These are phyloP conservation scores for Gadus chalcogrammus DNA, from an alignment of 2,113 vertebrate genomes.

Conservation along the genomic window DNA sequence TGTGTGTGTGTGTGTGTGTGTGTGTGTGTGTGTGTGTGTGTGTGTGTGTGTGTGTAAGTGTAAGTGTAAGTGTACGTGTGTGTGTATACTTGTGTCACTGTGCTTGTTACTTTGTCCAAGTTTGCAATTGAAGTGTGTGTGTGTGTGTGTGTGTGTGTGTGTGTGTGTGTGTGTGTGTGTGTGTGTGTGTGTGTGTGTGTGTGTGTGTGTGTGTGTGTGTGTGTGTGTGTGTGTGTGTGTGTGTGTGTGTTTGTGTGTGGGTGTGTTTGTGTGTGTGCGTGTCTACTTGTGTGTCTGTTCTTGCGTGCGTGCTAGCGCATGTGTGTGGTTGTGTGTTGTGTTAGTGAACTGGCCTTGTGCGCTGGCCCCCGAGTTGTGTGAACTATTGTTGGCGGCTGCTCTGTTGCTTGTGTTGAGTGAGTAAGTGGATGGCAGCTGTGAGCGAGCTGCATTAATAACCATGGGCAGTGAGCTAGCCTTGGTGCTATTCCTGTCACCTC, in stretches of 20 bases:
- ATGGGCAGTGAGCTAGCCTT: slow-evolving; percentile 61
- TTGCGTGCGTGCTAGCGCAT: slow-evolving; percentile 10
- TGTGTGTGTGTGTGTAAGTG: too few species aligned
- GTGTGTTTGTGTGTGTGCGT: slow-evolving; percentile 27
- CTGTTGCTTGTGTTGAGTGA: slow-evolving; percentile 32
- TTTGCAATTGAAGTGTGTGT: too few species aligned
- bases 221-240: too few species aligned
- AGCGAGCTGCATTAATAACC: slow-evolving; percentile 59
- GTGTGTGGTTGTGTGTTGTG: slow-evolving; percentile 9
- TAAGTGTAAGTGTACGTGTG: too few species aligned
- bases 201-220: too few species aligned
- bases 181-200: too few species aligned
- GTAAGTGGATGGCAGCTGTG: slow-evolving; percentile 29
- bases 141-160: too few species aligned
- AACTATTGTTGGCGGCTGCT: slow-evolving; percentile 30
- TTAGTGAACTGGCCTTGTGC: slow-evolving; percentile 23
- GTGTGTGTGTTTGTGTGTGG: too few species aligned
- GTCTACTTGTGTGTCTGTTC: slow-evolving; percentile 24
- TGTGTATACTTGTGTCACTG: not conserved
- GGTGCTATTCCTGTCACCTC: slow-evolving; percentile 64
- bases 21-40: slow-evolving; percentile 17
- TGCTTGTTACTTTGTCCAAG: too few species aligned
- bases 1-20: not conserved
- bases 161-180: too few species aligned
- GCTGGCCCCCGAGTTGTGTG: slow-evolving; percentile 26